Evolutionary conservation across 2,888 invertebrate genomes (phyloP), one percentile per base, ranked within the genome.

Genomic region (Eupeodes latifasciatus): DNA sequence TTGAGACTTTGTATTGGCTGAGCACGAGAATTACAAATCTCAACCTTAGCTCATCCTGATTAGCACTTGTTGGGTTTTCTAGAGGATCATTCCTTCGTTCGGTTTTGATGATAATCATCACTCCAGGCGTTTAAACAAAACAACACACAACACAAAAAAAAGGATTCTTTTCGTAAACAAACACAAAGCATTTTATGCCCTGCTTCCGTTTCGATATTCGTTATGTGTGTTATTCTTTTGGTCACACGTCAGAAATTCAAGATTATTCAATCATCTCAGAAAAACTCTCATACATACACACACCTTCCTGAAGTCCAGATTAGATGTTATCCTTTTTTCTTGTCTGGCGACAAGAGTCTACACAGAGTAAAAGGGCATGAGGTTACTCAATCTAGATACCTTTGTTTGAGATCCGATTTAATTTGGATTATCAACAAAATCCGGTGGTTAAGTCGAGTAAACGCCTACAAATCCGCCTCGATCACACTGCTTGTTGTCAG

Each of bases 381-480:
- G 72, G 84, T 77, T 80, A 87, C 80, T 76, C 87, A 87, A 87
- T 87, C 87, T 84, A 87, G 84, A 84, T 87, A 19, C 77, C 72
- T 79, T 84, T 87, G 84, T 87, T 67, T 77, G 67, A 12, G 90
- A 91, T 90, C 92, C 91, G 92, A 92, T 91, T 92, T 91, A 92
- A 92, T 92, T 92, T 92, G 93, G 92, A 92, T 93, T 92, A 93
- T 91, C 90, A 87, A 75, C 78, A 78, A 90, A 92, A 92, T 92
- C 91, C 91, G 91, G 90, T 91, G 92, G 91, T 93, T 87, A 93
- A 93, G 93, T 91, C 92, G 86, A 91, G 93, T 93, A 92, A 93
- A 93, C 93, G 93, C 93, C 93, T 92, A 92, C 93, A 89, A 89
- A 77, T 81, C 76, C 57, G 44, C 34, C 44, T 57, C 40, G 55